A percentile compares a stretch with the other conserved stretches of the same genome.
Conservation (phyloP, 2,797 vertebrate species). For the Picus viridis region DNA sequence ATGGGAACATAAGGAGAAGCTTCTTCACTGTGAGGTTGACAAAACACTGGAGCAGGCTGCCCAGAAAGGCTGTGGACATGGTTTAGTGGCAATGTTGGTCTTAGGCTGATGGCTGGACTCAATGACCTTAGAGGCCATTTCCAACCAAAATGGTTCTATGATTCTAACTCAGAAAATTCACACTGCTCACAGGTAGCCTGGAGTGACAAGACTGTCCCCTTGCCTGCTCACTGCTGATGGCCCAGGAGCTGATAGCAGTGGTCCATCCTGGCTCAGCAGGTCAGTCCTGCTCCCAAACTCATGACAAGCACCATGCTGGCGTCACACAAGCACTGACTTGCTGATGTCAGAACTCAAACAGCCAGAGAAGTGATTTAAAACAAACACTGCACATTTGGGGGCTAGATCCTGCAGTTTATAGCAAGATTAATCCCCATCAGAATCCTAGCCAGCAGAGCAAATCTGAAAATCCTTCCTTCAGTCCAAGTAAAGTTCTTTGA, state of each 20-base stretch:
- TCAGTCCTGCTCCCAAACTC: not conserved
- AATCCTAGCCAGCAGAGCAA: not conserved
- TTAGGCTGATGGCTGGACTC: too few species aligned
- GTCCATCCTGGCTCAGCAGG: too few species aligned
- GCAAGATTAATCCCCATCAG: rapidly evolving
- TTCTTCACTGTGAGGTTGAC: too few species aligned
- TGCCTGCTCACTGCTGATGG: rapidly evolving
- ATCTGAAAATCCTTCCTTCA: not conserved
- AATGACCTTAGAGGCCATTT: too few species aligned
- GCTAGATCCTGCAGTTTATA: not conserved
- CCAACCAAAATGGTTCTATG: too few species aligned
- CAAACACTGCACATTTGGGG: not conserved
- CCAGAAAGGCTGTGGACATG: too few species aligned
- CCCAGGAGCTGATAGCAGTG: not conserved
- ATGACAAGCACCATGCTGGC: rapidly evolving
- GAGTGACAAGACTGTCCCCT: not conserved
- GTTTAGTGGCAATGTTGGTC: too few species aligned
- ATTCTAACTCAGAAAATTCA: too few species aligned
- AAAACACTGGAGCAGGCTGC: too few species aligned
- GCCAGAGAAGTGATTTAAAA: not conserved
- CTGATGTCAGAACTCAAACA: not conserved
- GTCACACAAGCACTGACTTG: rapidly evolving
- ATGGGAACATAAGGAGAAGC: too few species aligned
- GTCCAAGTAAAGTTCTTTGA: not conserved
- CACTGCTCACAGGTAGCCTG: not conserved